phyloP scores from a whole-genome alignment of 2,797 vertebrate genomes.

The Acanthurus tractus region DNA sequence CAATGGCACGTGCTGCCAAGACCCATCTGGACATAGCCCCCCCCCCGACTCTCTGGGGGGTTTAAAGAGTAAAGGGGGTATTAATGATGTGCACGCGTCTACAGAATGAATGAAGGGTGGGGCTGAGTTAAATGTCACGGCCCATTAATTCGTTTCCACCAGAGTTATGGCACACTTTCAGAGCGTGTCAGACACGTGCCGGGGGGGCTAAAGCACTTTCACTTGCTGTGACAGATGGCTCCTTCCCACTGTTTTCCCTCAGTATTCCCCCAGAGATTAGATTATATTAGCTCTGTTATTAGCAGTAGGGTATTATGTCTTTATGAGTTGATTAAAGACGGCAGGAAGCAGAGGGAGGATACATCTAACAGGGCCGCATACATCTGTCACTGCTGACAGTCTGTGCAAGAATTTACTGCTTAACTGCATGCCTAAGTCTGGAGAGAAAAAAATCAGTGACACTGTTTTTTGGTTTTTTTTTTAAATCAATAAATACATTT shows the following conservation, averaged over 20 bases:
- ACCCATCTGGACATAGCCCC: constrained; percentile 77
- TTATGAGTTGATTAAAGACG: constrained; percentile 67
- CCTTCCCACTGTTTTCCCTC: constrained; percentile 42
- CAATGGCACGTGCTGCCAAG: constrained; percentile 69
- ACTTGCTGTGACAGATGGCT: constrained; percentile 80
- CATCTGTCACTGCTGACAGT: constrained; percentile 64
- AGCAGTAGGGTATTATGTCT: constrained; percentile 64
- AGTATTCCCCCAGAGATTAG: constrained; percentile 70
- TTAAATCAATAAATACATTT: not conserved
- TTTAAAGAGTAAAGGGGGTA: constrained; percentile 47
- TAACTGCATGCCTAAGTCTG: constrained; percentile 22
- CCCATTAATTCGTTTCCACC: constrained; percentile 75
- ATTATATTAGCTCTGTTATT: constrained; percentile 72
- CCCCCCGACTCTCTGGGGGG: constrained; percentile 57
- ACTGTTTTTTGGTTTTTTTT: not conserved
- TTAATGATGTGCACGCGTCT: constrained; percentile 78
- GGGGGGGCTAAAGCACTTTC: constrained; percentile 65
- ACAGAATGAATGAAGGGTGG: constrained; percentile 58
- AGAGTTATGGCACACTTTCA: constrained; percentile 66
- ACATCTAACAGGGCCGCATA: constrained; percentile 22
- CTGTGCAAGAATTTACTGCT: constrained; percentile 38
- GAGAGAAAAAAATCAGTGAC: not conserved
- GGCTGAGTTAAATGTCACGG: constrained; percentile 68
- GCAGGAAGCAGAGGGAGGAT: constrained; percentile 57
- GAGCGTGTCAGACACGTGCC: constrained; percentile 66